phyloP scores from a whole-genome alignment of 1,140 invertebrate species.

The Drosophila eugracilis region DNA sequence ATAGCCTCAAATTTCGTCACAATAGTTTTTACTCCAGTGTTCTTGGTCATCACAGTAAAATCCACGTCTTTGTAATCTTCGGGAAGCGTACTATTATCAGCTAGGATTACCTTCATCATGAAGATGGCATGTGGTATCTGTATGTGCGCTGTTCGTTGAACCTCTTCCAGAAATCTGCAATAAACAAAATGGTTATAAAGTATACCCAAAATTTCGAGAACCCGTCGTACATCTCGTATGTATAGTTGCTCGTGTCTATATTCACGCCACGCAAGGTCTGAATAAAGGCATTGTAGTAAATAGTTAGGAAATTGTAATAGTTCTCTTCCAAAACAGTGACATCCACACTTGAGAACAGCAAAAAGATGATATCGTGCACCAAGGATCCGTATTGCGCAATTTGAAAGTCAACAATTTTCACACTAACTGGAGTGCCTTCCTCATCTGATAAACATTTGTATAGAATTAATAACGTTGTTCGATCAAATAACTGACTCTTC shows the following conservation, averaged over 20 bases:
- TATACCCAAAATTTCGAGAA: background rate
- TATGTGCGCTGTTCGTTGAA: conserved; percentile 57
- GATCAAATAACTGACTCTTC: background rate
- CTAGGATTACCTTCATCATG: conserved; percentile 75
- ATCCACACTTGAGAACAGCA: conserved; percentile 86
- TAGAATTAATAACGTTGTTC: background rate
- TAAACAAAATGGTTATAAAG: background rate
- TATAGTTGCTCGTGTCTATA: conserved; percentile 57
- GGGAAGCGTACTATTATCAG: conserved; percentile 66
- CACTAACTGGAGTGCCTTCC: conserved; percentile 78
- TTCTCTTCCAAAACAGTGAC: conserved; percentile 83
- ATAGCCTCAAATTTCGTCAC: conserved; percentile 60
- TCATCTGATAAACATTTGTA: conserved; percentile 39
- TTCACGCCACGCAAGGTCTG: conserved; percentile 65
- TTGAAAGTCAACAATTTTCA: conserved; percentile 89
- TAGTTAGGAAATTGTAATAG: conserved; percentile 85
- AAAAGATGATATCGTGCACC: conserved; percentile 87
- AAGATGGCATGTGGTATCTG: conserved; percentile 72
- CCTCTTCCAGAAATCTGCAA: conserved; percentile 68
- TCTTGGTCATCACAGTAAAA: conserved; percentile 56
- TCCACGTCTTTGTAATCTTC: conserved; percentile 75
- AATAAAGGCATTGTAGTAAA: conserved; percentile 86
- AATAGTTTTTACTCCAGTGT: conserved; percentile 53
- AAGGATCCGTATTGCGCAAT: conserved; percentile 86
- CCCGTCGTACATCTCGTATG: conserved; percentile 56